Base-by-base conservation (phyloP, 2,797 vertebrate species). In the Enteromius radiatus region DNA sequence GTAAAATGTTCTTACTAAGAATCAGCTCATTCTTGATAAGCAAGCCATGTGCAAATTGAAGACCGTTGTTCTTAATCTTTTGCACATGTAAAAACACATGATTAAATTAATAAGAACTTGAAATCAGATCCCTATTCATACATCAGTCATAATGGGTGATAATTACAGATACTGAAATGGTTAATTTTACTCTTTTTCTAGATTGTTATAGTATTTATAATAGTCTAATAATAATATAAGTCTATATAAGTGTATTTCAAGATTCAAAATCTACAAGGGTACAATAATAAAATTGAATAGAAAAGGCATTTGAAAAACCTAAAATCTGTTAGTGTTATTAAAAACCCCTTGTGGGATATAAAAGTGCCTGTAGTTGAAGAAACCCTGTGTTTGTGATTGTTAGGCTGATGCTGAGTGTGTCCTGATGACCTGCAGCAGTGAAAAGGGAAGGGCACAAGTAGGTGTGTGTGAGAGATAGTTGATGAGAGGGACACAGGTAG, bases 381-480 rank as follows among this genome's bases (percentile, higher is more conserved):
- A 12, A 63, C 26, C 4, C 19, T 1, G 31, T 61, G 8, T n/a
- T 41, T 83, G 47, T 76, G 47, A 19, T 5, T 70, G 10, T 76
- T 3, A 9, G 23, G 49, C 63, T 21, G 36, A 82, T 76, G 63
- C 68, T 17, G 38, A 76, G 47, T 56, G 61, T 68, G 63, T 82
- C 73, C 71, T 54, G 26, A 26, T 77, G 74, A 77, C 81, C 74
- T 77, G 81, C 64, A 59, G 74, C 45, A 68, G 19, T 69, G 5
- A 45, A 74, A n/a, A 84, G 28, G 63, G 21, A 81, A 59, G 64
- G 67, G 45, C 67, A 85, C 79, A 81, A 59, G 92, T 89, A 90
- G 91, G 89, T 87, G 43, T 83, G 71, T 83, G 54, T 80, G 70
- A 70, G 43, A 33, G 65, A 56, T 74, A 77, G 76, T 79, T 73